Evolutionary conservation across 2,113 vertebrate species (phyloP).

Genomic region (Brachionichthys hirsutus): DNA sequence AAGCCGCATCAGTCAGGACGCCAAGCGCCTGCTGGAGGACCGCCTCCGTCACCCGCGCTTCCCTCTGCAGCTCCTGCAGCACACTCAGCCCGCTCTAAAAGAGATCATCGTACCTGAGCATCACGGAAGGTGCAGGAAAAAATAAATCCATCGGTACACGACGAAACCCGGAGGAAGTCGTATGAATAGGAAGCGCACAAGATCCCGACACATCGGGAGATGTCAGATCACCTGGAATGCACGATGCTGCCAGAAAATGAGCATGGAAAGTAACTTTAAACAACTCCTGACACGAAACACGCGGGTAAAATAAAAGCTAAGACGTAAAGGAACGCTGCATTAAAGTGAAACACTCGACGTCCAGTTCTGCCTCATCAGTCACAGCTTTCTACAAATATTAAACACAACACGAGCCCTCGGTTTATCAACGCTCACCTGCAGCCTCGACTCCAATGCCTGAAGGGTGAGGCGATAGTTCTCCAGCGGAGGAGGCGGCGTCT

Average conservation of each 20-base stretch:
- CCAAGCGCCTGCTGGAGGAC: slow-evolving; percentile 81
- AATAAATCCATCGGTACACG: neutral
- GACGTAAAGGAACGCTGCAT: too few relatives aligned
- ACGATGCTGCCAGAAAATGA: too few relatives aligned
- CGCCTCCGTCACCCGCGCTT: slow-evolving; percentile 81
- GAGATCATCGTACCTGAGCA: slow-evolving; percentile 6
- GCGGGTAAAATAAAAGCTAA: too few relatives aligned
- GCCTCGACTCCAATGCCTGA: slow-evolving; percentile 82
- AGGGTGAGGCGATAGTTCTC: slow-evolving; percentile 81
- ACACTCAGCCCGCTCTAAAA: slow-evolving; percentile 77
- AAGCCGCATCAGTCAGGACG: slow-evolving; percentile 77
- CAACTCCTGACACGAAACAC: too few relatives aligned
- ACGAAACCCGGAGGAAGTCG: neutral
- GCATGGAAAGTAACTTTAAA: too few relatives aligned
- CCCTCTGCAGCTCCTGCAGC: slow-evolving; percentile 79
- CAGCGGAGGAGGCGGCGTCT: slow-evolving; percentile 56
- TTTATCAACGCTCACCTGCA: slow-evolving; percentile 78
- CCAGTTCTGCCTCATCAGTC: neutral
- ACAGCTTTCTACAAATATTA: neutral
- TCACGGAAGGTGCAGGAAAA: too few relatives aligned
- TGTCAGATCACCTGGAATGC: too few relatives aligned
- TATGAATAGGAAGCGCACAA: too few relatives aligned
- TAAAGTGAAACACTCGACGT: too few relatives aligned
- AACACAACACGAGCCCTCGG: neutral
- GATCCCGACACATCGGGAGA: too few relatives aligned